Base-by-base conservation (phyloP, 2,888 invertebrate genomes). In the Pachliopta kotzebuea region DNA sequence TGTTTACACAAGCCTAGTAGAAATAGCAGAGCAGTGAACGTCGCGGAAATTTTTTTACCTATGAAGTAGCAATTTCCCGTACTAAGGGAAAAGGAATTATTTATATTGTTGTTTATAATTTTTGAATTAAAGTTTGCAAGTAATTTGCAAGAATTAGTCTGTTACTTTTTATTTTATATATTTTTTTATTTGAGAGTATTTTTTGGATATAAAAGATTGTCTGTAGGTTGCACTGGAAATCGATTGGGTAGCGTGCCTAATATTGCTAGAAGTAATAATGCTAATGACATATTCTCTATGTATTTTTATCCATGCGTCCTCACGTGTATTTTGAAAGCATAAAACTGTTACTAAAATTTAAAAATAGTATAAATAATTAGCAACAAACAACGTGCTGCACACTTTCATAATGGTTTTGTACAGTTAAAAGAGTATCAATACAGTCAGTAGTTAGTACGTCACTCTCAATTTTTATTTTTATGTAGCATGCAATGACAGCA, bases 1-100 rank as follows among this genome's bases (percentile, higher is more conserved):
- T 26, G 78, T 78, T 63, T 85, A 83, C 58, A 79, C 81, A 2
- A 81, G 80, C 66, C 2, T 83, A 4, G 61, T 79, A 8, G 85
- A 85, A 67, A 84, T 85, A 52, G 31, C 69, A 29, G 24, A 53
- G 3, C 2, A 8, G 4, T 60, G 8, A 42, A 55, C n/a, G 18
- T 17, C 45, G 14, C 4, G 4, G 24, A 54, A 18, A 18, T 18
- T 54, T 54, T n/a, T 24, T 11, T 21, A n/a, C 21, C 0, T 3
- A n/a, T 7, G 4, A n/a, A 1, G 18, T 45, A 45, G 8, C 18
- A 45, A n/a, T 45, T 45, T n/a, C n/a, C 11, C n/a, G 45, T n/a
- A 18, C 6, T 4, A 42, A n/a, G 45, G 45, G n/a, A n/a, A n/a
- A n/a, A 45, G n/a, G 6, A 45, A 45, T 45, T 45, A 45, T 45